phyloP scores from a whole-genome alignment of 1,140 invertebrate genomes.

The Zaprionus kolodkinae region DNA sequence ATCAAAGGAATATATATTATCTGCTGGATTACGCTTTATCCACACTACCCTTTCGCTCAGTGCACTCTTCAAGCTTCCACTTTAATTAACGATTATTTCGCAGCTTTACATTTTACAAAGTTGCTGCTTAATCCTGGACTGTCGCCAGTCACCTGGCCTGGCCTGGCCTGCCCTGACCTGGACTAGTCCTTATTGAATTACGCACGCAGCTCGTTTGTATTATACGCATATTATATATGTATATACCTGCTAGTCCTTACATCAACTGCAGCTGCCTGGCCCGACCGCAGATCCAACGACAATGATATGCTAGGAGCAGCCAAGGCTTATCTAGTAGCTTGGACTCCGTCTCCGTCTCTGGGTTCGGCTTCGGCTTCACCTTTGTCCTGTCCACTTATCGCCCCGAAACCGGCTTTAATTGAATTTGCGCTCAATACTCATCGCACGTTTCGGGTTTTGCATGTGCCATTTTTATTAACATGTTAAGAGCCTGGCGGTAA shows the following conservation, averaged over 20 bases:
- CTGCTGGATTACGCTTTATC: too few species aligned
- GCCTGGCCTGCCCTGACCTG: not conserved
- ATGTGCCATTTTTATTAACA: constrained; percentile 76
- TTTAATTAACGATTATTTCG: constrained; percentile 83
- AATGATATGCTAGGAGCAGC: constrained; percentile 52
- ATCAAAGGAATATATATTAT: too few species aligned
- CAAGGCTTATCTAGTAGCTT: constrained; percentile 30
- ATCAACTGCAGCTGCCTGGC: constrained; percentile 37
- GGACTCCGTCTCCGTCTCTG: too few species aligned
- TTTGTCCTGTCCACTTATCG: constrained; percentile 62
- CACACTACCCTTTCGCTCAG: not conserved
- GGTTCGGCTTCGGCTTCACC: constrained; percentile 42
- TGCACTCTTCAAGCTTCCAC: constrained; percentile 33
- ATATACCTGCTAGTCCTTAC: not conserved
- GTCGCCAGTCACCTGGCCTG: constrained; percentile 9
- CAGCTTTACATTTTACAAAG: constrained; percentile 72
- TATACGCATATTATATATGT: not conserved
- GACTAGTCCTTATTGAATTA: constrained; percentile 71
- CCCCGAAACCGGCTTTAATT: constrained; percentile 63
- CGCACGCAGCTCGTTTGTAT: constrained; percentile 72
- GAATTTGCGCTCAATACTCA: constrained; percentile 59
- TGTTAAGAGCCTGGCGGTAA: constrained; percentile 73
- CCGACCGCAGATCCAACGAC: constrained; percentile 44
- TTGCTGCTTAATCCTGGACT: constrained; percentile 45
- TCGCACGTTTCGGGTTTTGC: constrained; percentile 37